Evolutionary conservation across 2,888 invertebrate species (phyloP), one percentile per base, ranked within the genome.

Genomic region (Parascotia fuliginaria): DNA sequence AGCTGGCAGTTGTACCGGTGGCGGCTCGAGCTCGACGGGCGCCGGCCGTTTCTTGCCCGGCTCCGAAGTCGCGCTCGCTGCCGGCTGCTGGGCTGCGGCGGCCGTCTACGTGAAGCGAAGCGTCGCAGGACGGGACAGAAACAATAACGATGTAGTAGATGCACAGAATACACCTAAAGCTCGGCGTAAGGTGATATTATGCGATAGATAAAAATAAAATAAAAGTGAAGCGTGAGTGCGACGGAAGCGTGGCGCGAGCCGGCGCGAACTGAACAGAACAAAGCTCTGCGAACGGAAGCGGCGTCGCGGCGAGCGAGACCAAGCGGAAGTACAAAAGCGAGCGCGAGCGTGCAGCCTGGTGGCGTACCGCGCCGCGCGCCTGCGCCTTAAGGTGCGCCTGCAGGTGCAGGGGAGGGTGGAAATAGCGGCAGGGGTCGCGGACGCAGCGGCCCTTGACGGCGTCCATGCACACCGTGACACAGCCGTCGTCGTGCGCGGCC

Each of bases 401-500:
- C 95, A 98, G 98, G 97, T 98, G 98, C 96, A 98, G 96, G 95
- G 98, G 98, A 95, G 98, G 98, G 96, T 98, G 98, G 96, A 98
- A 98, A 97, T 98, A 98, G 96, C 98, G 97, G 97, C 98, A 98
- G 95, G 97, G 97, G 95, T 98, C 98, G 95, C 98, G 97, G 95
- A 97, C 96, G 96, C 98, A 98, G 96, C 97, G 96, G 95, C 97
- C 97, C 96, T 97, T 97, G 95, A 98, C 97, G 95, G 97, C 98
- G 96, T 98, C 98, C 98, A 98, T 98, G 97, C 98, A 98, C 95
- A 98, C 98, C 95, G 98, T 98, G 95, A 98, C 98, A 94, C 97
- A 96, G 96, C 98, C 98, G 96, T 98, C 98, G 94, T 97, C 96
- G 95, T 97, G 98, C 94, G 97, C 96, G 93, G 96, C 96, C 93